A percentile compares a stretch with the other conserved stretches of the same genome.
Evolutionary conservation across 2,888 invertebrate genomes (phyloP).

Genomic region (Xanthorhoe designata): DNA sequence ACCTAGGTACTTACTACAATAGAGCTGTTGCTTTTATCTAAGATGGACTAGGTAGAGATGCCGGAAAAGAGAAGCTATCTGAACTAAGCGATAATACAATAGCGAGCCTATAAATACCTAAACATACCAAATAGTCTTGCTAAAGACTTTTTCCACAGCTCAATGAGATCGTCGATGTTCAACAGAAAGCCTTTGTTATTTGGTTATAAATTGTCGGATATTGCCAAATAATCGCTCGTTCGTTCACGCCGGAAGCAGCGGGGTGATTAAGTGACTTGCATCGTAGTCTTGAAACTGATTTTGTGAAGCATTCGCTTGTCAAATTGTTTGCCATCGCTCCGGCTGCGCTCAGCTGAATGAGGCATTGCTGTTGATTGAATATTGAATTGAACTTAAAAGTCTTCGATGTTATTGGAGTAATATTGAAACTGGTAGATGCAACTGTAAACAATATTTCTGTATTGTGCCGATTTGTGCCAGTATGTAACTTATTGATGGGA

Average conservation of each 20-base stretch:
- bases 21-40: no score
- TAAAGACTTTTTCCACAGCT: neutral
- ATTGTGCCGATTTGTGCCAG: no score
- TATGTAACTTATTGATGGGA: no score
- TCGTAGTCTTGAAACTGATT: slow-evolving; percentile 46
- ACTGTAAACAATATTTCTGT: neutral
- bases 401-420: neutral
- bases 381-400: slow-evolving; percentile 23
- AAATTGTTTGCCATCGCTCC: slow-evolving; percentile 45
- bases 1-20: no score
- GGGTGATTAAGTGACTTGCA: slow-evolving; percentile 59
- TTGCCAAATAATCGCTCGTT: slow-evolving; percentile 2
- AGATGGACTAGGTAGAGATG: no score
- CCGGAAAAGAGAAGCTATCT: no score
- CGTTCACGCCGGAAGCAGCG: slow-evolving; percentile 32
- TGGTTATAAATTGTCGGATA: neutral
- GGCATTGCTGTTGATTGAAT: slow-evolving; percentile 27
- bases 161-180: neutral
- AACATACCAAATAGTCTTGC: neutral
- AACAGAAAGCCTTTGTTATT: neutral
- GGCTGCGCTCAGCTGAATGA: slow-evolving; percentile 25
- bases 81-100: no score
- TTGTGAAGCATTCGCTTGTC: slow-evolving; percentile 49
- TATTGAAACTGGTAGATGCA: slow-evolving; percentile 1
- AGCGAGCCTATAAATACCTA: no score